Conservation (phyloP, 2,113 vertebrate species). For the Myotis brandtii region DNA sequence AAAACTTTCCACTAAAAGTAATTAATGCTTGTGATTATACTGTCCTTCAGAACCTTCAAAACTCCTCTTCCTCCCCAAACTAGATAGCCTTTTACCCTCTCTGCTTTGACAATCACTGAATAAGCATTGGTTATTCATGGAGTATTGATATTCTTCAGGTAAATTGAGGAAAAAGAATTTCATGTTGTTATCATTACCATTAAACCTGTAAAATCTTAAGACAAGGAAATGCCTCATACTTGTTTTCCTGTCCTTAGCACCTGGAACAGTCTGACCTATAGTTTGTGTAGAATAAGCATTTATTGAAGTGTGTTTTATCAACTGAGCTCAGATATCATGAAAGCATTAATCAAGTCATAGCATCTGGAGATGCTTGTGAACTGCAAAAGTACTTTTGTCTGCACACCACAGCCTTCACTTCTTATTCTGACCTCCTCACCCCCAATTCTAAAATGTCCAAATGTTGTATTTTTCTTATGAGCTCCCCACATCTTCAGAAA, state of each 20-base stretch:
- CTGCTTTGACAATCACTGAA: background rate
- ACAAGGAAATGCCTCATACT: background rate
- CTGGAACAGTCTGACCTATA: background rate
- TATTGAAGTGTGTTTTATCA: background rate
- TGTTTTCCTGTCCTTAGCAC: background rate
- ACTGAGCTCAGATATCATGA: background rate
- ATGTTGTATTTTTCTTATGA: background rate
- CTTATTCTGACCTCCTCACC: background rate
- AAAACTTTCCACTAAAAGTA: background rate
- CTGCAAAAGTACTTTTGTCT: background rate
- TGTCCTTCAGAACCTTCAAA: background rate
- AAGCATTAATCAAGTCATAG: background rate
- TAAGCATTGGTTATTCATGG: background rate
- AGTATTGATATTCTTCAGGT: background rate
- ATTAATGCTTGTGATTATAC: background rate
- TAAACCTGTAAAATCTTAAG: background rate
- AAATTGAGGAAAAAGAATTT: conserved; percentile 1
- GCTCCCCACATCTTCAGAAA: background rate
- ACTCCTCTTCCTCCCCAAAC: background rate
- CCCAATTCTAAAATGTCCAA: background rate
- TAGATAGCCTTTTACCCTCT: background rate
- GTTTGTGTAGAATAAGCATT: background rate
- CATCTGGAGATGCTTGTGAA: background rate
- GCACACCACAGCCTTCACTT: background rate
- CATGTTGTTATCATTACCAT: background rate